Evolutionary conservation across 1,140 invertebrate genomes (phyloP), one percentile per base, ranked within the genome.

Genomic region (Zaprionus inermis): DNA sequence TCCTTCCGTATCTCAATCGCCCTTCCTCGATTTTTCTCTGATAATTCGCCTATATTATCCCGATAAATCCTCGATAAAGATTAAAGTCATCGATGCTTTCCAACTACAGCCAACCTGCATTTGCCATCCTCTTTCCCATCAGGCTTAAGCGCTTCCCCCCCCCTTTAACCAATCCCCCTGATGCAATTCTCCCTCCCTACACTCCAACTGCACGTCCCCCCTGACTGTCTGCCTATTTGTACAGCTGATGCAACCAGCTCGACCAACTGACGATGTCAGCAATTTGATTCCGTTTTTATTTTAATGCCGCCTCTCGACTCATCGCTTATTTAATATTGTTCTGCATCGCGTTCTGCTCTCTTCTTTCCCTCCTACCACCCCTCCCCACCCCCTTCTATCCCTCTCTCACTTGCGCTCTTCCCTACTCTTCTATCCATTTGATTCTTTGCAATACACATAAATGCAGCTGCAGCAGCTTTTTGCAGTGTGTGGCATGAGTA

Each of bases 191-290:
- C 14, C 32, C 55, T 10, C 14, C n/a, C 32, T 9, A 32, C 30
- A 32, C 1, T n/a, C 7, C 5, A n/a, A n/a, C 18, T 7, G 20
- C 18, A 1, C 20, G 0, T 10, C 1, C 16, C 14, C 6, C 24
- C 20, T 7, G 0, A 22, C 34, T 57, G 18, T 16, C 36, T 38
- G 30, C n/a, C 32, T 41, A 44, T 65, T 55, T 55, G 51, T 18
- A 9, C 24, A 44, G 34, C 22, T 68, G 32, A 69, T 60, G 24
- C 22, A n/a, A 28, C 14, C 55, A 16, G 16, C 28, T 14, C 10
- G n/a, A 63, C 36, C 60, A 49, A 49, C 55, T 72, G 69, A 49
- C 56, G n/a, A 54, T 38, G 54, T 51, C 69, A 56, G 69, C 60
- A 56, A 57, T 51, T 72, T 65, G 18, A 67, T 66, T 41, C 49